These are phyloP conservation scores for Pangasius djambal DNA, from an alignment of 2,797 vertebrate species.

Conservation along the genomic window DNA sequence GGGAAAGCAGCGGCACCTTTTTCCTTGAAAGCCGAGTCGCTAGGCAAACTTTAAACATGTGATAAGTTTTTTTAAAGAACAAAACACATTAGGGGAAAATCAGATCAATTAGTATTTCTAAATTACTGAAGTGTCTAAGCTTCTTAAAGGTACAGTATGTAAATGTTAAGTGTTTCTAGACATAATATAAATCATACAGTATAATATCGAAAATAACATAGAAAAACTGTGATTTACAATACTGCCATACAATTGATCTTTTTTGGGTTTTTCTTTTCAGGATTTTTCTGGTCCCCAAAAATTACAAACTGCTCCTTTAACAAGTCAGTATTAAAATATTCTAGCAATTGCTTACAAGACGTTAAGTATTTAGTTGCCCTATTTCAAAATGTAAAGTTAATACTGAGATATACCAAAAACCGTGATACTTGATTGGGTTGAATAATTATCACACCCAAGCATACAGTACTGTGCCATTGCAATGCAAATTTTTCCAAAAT, in stretches of 20 bases:
- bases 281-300: background rate
- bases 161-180: background rate
- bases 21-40: too few species aligned
- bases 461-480: background rate
- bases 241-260: background rate
- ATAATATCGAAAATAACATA: background rate
- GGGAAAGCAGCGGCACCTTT: background rate
- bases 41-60: background rate
- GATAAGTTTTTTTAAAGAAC: background rate
- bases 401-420: background rate
- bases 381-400: background rate
- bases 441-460: background rate
- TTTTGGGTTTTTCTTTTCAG: background rate
- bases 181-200: background rate
- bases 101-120: background rate
- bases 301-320: background rate
- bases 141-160: background rate
- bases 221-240: slow-evolving; percentile 4
- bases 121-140: background rate
- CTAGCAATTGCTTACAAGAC: background rate
- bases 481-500: background rate
- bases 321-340: background rate
- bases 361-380: background rate
- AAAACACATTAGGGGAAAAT: background rate
- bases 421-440: background rate